Percentiles rank a stretch among this genome's conserved stretches.
Conservation (phyloP, 2,888 invertebrate genomes). For the Fragum sueziense region DNA sequence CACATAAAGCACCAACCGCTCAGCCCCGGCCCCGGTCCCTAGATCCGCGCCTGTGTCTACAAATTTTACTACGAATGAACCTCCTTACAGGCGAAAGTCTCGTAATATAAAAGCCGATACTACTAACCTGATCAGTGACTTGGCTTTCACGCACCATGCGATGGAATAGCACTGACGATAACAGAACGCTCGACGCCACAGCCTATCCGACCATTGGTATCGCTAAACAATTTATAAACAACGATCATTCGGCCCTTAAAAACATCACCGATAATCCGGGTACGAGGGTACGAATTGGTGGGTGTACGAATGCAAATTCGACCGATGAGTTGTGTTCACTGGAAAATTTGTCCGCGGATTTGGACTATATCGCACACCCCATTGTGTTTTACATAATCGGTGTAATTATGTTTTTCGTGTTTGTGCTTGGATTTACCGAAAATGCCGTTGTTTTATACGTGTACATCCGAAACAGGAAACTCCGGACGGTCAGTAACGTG, state of each 20-base stretch:
- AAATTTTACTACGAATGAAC: slow-evolving; percentile 5
- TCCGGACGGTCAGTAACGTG: slow-evolving; percentile 30
- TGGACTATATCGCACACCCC: background rate
- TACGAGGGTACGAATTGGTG: background rate
- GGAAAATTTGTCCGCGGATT: background rate
- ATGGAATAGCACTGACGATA: slow-evolving; percentile 7
- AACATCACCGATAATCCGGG: background rate
- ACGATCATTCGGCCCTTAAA: background rate
- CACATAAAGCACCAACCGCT: too few species aligned
- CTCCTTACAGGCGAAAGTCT: background rate
- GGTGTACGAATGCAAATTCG: background rate
- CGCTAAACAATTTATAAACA: background rate
- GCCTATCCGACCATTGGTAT: background rate
- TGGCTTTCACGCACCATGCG: background rate
- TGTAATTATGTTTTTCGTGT: slow-evolving; percentile 22
- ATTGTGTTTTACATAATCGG: slow-evolving; percentile 38
- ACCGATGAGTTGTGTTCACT: background rate
- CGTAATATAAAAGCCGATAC: slow-evolving; percentile 20
- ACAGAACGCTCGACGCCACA: background rate
- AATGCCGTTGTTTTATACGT: slow-evolving; percentile 34
- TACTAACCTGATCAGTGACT: background rate
- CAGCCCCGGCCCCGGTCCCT: too few species aligned
- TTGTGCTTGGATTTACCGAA: slow-evolving; percentile 34
- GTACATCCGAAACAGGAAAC: slow-evolving; percentile 13
- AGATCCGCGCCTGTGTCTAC: too few species aligned